A percentile compares a stretch with the other conserved stretches of the same genome.
Conservation (phyloP, 2,113 vertebrate genomes). For the Catagonus wagneri region DNA sequence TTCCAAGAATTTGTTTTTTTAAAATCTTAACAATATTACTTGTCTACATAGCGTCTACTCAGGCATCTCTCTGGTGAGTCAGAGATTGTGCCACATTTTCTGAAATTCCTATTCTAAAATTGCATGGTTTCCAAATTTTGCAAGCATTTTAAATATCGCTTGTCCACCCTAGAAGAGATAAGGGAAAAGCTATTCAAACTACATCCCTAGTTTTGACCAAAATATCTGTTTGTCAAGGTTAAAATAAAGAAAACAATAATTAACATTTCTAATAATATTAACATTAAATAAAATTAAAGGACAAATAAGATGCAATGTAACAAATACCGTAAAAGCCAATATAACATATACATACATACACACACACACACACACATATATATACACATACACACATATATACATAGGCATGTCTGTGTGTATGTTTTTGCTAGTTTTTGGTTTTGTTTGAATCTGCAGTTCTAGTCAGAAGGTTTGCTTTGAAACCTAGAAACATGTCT, state of each 20-base stretch:
- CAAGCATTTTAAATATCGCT: not conserved
- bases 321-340: not conserved
- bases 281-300: constrained; percentile 8
- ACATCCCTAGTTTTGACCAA: not conserved
- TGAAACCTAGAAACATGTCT: not conserved
- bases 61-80: not conserved
- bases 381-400: too few relatives aligned
- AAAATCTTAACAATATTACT: not conserved
- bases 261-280: not conserved
- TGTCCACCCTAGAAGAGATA: not conserved
- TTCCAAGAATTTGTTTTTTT: not conserved
- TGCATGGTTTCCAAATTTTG: not conserved
- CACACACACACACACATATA: not conserved
- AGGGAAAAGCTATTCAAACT: not conserved
- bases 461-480: not conserved
- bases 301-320: not conserved
- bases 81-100: not conserved
- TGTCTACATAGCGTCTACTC: not conserved
- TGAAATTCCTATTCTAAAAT: not conserved
- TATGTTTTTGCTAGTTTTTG: not conserved
- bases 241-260: not conserved
- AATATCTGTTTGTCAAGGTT: not conserved
- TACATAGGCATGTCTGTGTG: not conserved
- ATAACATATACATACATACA: not conserved
- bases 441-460: not conserved